Evolutionary conservation across 2,113 vertebrate genomes (phyloP), one percentile per base, ranked within the genome.

Genomic region (Pionites leucogaster): DNA sequence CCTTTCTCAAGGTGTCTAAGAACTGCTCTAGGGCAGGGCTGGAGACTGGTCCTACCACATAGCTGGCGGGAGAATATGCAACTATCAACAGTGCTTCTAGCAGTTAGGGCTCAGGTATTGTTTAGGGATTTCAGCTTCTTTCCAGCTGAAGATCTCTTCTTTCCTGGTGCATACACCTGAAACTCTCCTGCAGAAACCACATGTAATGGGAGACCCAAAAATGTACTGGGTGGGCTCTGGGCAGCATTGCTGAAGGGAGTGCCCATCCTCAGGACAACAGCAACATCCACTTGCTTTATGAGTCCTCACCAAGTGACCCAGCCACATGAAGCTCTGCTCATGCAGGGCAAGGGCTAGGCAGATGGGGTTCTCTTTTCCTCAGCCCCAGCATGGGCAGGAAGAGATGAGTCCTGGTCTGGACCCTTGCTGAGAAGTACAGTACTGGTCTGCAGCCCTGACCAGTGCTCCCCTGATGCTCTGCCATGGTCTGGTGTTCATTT

Each of bases 71-170:
- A 90, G 76, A 91, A 68, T n/a, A 47, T 6, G 27, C 29, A 82
- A 89, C 72, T 71, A 33, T 84, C 89, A 95, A 89, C 89, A 87
- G 29, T 18, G 69, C 44, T 70, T 59, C 71, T 63, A 78, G 83
- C 7, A 3, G 64, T 86, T n/a, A 82, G 35, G 49, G 50, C 59
- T 87, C 57, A 14, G 33, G 33, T 68, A 50, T 70, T 90, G 86
- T 95, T 79, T 71, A 62, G 77, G 62, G 74, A 81, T 88, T 93
- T 86, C 39, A 69, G 60, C 50, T 88, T 74, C 62, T 77, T 80
- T 92, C 49, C 50, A 53, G 41, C 46, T 33, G 35, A 27, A 72
- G 52, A 68, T 72, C 71, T 47, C 75, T 67, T 79, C 89, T 92
- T 78, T 86, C 82, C 64, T 70, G 46, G 15, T 60, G 29, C 6